These are phyloP conservation scores for Ganaspis brasiliensis DNA, from an alignment of 2,888 invertebrate species.

Conservation along the genomic window DNA sequence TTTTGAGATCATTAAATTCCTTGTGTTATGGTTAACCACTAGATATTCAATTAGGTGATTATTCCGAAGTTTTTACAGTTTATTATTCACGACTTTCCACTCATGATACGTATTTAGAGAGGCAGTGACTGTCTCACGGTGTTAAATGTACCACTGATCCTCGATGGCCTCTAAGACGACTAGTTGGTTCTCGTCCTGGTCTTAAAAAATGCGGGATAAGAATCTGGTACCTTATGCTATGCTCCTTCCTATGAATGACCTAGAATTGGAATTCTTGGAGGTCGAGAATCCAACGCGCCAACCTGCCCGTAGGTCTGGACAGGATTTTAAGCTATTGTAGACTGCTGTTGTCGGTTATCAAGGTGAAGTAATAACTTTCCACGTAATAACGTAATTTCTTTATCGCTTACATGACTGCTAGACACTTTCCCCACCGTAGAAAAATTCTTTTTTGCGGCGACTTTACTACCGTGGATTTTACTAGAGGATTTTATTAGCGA, in stretches of 20 bases:
- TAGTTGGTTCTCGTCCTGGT: neutral
- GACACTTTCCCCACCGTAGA: neutral
- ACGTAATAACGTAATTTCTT: neutral
- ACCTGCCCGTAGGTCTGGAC: neutral
- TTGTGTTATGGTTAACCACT: neutral
- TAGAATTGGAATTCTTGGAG: neutral
- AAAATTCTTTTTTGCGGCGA: neutral
- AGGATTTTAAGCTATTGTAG: neutral
- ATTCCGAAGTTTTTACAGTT: neutral
- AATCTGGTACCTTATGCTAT: neutral
- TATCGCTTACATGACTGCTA: neutral
- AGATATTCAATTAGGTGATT: neutral
- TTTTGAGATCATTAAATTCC: neutral
- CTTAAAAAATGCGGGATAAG: neutral
- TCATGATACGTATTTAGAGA: neutral
- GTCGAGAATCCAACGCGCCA: neutral
- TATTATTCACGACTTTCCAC: neutral
- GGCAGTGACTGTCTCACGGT: neutral
- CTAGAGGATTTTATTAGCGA: neutral
- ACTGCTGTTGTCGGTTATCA: neutral
- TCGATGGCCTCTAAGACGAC: neutral
- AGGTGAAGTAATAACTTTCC: neutral
- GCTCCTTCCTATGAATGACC: neutral
- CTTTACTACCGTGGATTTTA: no score
- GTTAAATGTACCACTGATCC: neutral